Percentiles rank a stretch among this genome's conserved stretches.
These are phyloP conservation scores for Muricea muricata DNA, from an alignment of 92 coral and sea anemone species.

Conservation along the genomic window DNA sequence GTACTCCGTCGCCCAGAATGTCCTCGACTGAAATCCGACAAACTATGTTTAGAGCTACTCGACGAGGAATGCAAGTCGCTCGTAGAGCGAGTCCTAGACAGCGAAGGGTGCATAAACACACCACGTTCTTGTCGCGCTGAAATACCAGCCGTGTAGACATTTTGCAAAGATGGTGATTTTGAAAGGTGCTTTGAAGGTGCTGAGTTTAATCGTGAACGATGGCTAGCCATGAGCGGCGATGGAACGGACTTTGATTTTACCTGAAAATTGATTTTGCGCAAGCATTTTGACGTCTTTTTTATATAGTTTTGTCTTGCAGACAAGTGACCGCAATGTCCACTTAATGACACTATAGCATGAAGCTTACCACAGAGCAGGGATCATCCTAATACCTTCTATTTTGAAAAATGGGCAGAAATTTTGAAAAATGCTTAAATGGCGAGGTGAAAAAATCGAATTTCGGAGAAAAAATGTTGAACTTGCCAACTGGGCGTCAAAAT, in stretches of 20 bases:
- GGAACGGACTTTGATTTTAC: conserved; percentile 31
- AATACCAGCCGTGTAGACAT: conserved; percentile 1
- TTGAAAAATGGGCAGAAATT: no score
- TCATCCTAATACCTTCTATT: no score
- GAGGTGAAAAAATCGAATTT: no score
- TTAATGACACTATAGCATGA: no score
- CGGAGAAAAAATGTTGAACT: no score
- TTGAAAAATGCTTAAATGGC: no score
- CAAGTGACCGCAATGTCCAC: no score
- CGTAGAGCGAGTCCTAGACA: neutral
- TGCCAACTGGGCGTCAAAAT: no score
- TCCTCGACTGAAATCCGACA: neutral
- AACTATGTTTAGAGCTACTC: neutral
- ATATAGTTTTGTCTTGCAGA: no score
- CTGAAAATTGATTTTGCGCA: neutral
- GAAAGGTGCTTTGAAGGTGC: neutral
- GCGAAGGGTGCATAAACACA: neutral
- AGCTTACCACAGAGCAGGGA: no score
- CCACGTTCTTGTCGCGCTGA: neutral
- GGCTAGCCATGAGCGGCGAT: conserved; percentile 21
- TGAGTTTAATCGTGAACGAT: neutral
- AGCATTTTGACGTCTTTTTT: neutral
- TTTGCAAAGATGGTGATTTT: conserved; percentile 18
- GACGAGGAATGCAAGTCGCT: neutral
- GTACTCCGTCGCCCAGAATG: neutral